Evolutionary conservation across 2,888 invertebrate species (phyloP).

Genomic region (Agrilus biguttatus): DNA sequence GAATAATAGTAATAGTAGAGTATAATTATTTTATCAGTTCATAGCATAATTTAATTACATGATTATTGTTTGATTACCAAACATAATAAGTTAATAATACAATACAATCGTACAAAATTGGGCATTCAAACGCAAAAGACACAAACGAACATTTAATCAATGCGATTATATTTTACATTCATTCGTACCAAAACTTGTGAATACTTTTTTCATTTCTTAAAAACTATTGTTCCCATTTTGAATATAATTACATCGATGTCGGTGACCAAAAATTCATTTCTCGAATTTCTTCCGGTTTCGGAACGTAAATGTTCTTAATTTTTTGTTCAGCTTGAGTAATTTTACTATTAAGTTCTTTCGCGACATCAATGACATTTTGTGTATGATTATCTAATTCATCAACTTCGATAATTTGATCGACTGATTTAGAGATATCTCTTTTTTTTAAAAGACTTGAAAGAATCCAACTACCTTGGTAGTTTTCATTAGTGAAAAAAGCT

Average conservation of each 20-base stretch:
- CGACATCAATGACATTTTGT: not conserved
- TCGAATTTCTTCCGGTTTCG: conserved; percentile 55
- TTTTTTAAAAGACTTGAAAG: conserved; percentile 50
- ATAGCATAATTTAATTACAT: too few species aligned
- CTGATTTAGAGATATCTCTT: conserved; percentile 41
- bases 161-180: too few species aligned
- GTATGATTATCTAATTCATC: conserved; percentile 26
- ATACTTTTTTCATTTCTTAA: too few species aligned
- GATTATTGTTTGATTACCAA: too few species aligned
- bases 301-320: conserved; percentile 28
- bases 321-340: conserved; percentile 21
- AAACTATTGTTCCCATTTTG: too few species aligned
- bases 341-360: conserved; percentile 4
- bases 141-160: too few species aligned
- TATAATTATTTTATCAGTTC: too few species aligned
- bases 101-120: too few species aligned
- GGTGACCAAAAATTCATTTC: conserved; percentile 82
- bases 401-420: conserved; percentile 44
- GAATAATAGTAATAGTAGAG: too few species aligned
- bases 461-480: conserved; percentile 43
- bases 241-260: conserved; percentile 55
- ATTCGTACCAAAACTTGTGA: too few species aligned
- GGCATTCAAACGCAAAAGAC: too few species aligned
- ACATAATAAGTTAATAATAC: too few species aligned
- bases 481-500: conserved; percentile 29